phyloP scores from a whole-genome alignment of 1,140 invertebrate species.

The Coptotermes formosanus region DNA sequence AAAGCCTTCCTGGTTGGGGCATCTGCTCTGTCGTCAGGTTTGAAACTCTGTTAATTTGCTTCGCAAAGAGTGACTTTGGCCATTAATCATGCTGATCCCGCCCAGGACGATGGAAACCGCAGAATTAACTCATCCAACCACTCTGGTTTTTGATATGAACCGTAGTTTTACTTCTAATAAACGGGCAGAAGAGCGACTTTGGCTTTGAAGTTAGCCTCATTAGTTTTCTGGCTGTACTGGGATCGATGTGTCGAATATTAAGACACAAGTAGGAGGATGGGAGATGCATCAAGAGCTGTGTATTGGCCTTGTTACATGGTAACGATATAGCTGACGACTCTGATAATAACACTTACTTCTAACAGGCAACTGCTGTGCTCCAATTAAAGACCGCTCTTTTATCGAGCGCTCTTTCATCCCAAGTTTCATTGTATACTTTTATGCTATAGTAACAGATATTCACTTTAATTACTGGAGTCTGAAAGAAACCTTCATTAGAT shows the following conservation, averaged over 20 bases:
- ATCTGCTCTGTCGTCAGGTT: not conserved
- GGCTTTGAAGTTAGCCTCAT: conserved; percentile 13
- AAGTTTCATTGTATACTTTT: too few relatives aligned
- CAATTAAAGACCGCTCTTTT: too few relatives aligned
- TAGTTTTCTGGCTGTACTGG: not conserved
- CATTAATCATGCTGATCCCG: not conserved
- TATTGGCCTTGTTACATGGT: conserved; percentile 1
- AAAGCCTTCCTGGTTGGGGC: too few relatives aligned
- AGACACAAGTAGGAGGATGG: not conserved
- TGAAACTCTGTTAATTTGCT: not conserved
- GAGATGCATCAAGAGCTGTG: not conserved
- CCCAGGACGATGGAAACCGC: not conserved
- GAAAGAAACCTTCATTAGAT: too few relatives aligned
- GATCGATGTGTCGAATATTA: not conserved
- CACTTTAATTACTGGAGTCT: too few relatives aligned
- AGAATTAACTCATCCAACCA: not conserved
- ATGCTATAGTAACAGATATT: too few relatives aligned
- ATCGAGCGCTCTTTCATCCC: too few relatives aligned
- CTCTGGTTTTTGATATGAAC: not conserved
- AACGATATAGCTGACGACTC: not conserved
- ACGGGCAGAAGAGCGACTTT: not conserved
- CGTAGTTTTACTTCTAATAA: not conserved
- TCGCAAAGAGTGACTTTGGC: not conserved
- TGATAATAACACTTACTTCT: not conserved
- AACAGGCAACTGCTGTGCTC: not conserved